Evolutionary conservation across 2,888 invertebrate genomes (phyloP), one percentile per base, ranked within the genome.

Genomic region (Drosophila borborema): DNA sequence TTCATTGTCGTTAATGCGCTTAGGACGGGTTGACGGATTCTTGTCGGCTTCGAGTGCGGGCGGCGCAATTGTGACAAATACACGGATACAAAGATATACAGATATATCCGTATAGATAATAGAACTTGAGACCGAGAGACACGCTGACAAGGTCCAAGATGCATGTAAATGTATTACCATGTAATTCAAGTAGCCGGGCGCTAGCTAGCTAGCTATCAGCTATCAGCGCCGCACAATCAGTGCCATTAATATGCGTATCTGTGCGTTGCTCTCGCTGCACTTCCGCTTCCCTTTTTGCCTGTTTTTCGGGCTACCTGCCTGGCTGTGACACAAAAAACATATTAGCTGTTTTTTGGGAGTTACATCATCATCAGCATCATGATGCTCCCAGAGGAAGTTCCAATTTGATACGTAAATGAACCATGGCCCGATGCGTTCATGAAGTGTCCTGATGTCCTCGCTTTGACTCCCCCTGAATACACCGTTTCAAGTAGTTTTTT

Each of bases 351-450:
- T 79, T 82, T 74, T 66, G 74, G 80, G 79, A 77, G 72, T 82
- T 78, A 69, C 73, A 49, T 41, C 77, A 70, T 62, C 66, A 66
- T 23, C 62, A 31, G 54, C 64, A 31, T 40, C 64, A 45, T 5
- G 55, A 61, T 61, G 77, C 73, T 82, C 82, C 84, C 79, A 87
- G 81, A 91, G 91, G 91, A 91, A 87, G 88, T 90, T 79, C 77
- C 89, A 91, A 91, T 91, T 91, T 91, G 91, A 80, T 80, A 87
- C 89, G 90, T 90, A 91, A 91, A 91, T 91, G 91, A 91, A 91
- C 90, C 91, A 68, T 85, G 80, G 63, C 67, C 74, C 74, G 81
- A 78, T 85, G 77, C 80, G 76, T 78, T 75, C 82, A 72, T 77
- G 63, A 80, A 77, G 78, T 71, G 76, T 55, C 61, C 74, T 67